These are phyloP conservation scores for Aurelia aurita DNA, from an alignment of 30 jellyfish, hydroid and myxozoan genomes.

Conservation along the genomic window DNA sequence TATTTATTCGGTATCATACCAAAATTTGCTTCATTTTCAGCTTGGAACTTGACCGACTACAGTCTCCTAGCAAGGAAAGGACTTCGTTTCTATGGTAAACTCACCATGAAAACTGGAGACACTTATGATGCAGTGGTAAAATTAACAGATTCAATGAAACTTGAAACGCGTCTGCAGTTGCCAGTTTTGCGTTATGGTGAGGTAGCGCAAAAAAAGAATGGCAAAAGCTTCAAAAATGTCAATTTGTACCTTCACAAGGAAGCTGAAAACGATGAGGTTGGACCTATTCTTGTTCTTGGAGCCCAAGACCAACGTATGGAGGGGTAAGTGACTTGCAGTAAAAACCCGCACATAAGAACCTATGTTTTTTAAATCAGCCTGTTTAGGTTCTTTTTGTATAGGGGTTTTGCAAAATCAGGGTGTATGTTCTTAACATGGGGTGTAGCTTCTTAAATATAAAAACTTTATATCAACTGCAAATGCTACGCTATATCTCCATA, in stretches of 20 bases:
- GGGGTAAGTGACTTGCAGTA: too few relatives aligned
- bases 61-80: background rate
- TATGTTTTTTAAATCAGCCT: too few relatives aligned
- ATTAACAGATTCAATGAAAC: background rate
- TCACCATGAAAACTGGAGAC: background rate
- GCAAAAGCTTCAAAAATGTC: too few relatives aligned
- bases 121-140: background rate
- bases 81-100: slow-evolving; percentile 9
- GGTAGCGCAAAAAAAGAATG: too few relatives aligned
- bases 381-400: too few relatives aligned
- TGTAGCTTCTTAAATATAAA: too few relatives aligned
- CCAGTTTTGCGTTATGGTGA: slow-evolving; percentile 10
- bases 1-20: too few relatives aligned
- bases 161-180: background rate
- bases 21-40: background rate
- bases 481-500: too few relatives aligned
- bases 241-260: background rate
- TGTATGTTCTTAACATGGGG: too few relatives aligned
- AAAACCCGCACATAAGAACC: too few relatives aligned
- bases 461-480: too few relatives aligned
- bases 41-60: slow-evolving; percentile 18
- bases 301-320: background rate
- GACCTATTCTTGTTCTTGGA: background rate
- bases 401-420: too few relatives aligned
- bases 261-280: background rate